These are phyloP conservation scores for Hylyphantes graminicola DNA, from an alignment of 1,140 invertebrate species.

Conservation along the genomic window DNA sequence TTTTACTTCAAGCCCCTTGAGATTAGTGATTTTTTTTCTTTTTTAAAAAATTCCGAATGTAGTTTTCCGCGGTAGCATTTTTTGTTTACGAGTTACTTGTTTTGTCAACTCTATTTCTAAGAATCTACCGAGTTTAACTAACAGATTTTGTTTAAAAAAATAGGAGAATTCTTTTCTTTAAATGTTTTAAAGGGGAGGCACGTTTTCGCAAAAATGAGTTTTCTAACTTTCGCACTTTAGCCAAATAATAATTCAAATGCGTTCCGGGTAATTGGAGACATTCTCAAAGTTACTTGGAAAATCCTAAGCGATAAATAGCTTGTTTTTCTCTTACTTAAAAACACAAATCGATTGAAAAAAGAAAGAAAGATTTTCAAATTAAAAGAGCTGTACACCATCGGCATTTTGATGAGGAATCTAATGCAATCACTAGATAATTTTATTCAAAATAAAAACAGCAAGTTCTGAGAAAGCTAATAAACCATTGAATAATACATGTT, in stretches of 20 bases:
- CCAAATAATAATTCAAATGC: neutral
- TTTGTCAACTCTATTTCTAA: conserved; percentile 32
- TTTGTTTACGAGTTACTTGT: conserved; percentile 18
- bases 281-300: no score
- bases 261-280: no score
- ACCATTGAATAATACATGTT: no score
- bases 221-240: neutral
- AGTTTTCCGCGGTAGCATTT: neutral
- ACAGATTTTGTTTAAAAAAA: conserved; percentile 18
- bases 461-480: no score
- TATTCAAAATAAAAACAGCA: no score
- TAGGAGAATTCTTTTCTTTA: conserved; percentile 6
- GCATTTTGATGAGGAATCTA: no score
- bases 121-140: conserved; percentile 10
- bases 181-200: neutral
- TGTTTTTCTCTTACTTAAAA: no score
- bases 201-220: neutral
- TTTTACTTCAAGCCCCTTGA: conserved; percentile 20
- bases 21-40: conserved; percentile 42
- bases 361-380: no score
- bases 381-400: no score
- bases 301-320: no score
- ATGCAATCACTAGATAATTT: no score
- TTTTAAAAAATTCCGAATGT: conserved; percentile 17
- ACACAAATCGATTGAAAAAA: no score